Evolutionary conservation across 1,140 invertebrate species (phyloP), one percentile per base, ranked within the genome.

Genomic region (Phthorimaea operculella): DNA sequence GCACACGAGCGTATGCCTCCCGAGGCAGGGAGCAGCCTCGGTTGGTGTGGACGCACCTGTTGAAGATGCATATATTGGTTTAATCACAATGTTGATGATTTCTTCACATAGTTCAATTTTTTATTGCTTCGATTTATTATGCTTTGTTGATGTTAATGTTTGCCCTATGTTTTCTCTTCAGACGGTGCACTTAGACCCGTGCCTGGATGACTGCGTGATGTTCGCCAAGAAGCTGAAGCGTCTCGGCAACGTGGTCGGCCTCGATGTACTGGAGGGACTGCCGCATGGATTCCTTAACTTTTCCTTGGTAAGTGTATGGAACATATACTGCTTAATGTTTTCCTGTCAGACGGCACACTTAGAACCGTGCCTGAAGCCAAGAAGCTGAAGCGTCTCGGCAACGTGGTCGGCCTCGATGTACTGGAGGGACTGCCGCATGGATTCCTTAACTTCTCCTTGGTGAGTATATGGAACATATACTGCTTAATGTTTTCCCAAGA

Each of bases 261-360:
- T 99, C 49, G 95, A 98, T 73, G 90, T 99, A 44, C 69, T 99
- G 1, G 90, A 93, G 50, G 94, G 93, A n/a, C 85, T 99, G 15
- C 96, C 96, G 0, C 98, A 99, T 85, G 98, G 98, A 48, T 99
- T 99, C 87, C 89, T 99, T 4, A 99, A 98, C 85, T 96, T 99
- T 71, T 88, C 90, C 59, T 83, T 90, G 80, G 92, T 93, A 81
- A 87, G 83, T 79, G 58, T 51, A n/a, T n/a, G n/a, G n/a, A n/a
- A n/a, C n/a, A n/a, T n/a, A n/a, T n/a, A n/a, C n/a, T n/a, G n/a
- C n/a, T n/a, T 34, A 45, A 8, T 15, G 6, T 57, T 39, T 51
- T 17, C 12, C 68, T 88, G 86, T 34, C 78, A 98, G 96, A 92
- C 93, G 0, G 90, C 95, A 50, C 92, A 98, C 58, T 88, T 98